phyloP scores from a whole-genome alignment of 2,888 invertebrate genomes.

The Eurytoma californica region DNA sequence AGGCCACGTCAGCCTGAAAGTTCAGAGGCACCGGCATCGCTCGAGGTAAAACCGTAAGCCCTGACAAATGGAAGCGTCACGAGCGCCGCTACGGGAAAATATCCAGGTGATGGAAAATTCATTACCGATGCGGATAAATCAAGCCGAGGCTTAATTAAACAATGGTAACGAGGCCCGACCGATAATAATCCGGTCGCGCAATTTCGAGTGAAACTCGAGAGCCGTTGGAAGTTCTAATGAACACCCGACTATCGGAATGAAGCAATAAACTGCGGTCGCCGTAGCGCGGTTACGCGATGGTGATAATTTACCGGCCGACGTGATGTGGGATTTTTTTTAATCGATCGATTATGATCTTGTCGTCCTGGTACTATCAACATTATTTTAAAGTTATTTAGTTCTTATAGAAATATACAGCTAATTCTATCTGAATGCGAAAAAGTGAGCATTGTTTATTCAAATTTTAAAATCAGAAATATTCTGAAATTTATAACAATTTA shows the following conservation, averaged over 20 bases:
- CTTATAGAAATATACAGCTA: no score
- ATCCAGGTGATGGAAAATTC: conserved; percentile 34
- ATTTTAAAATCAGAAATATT: no score
- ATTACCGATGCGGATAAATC: conserved; percentile 33
- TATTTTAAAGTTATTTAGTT: no score
- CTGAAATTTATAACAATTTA: no score
- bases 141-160: conserved; percentile 38
- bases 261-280: background rate
- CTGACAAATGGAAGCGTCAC: conserved; percentile 42
- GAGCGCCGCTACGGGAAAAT: conserved; percentile 21
- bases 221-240: background rate
- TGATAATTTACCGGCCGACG: no score
- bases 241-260: background rate
- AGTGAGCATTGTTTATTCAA: no score
- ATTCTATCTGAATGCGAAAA: no score
- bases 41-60: conserved; percentile 15
- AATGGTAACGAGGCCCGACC: background rate
- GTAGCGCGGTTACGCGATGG: no score
- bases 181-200: background rate
- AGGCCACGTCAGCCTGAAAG: conserved; percentile 13
- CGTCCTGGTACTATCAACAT: no score
- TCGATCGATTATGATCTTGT: no score
- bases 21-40: conserved; percentile 16
- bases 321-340: no score
- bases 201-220: background rate